These are phyloP conservation scores for Kryptopterus vitreolus DNA, from an alignment of 2,797 vertebrate species.

Conservation along the genomic window DNA sequence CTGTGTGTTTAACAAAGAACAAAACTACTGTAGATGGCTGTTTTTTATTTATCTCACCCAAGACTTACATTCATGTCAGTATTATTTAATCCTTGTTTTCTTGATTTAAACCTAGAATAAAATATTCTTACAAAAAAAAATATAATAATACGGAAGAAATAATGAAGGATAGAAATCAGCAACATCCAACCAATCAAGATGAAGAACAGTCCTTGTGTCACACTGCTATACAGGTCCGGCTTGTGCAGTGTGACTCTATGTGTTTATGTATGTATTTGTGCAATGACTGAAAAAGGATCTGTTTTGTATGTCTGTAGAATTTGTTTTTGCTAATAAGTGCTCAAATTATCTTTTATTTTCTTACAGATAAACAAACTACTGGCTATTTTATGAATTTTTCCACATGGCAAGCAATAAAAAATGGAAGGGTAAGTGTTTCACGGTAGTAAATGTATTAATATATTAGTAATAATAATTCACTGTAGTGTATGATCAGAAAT, in stretches of 20 bases:
- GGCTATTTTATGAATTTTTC: background rate
- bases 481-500: conserved; percentile 9
- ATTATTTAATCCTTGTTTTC: background rate
- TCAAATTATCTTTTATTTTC: background rate
- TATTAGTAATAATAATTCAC: background rate
- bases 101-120: conserved; percentile 11
- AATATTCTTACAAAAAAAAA: too few relatives aligned
- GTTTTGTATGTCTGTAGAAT: background rate
- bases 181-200: background rate
- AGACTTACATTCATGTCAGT: background rate
- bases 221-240: background rate
- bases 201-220: background rate
- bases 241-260: background rate
- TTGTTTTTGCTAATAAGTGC: background rate
- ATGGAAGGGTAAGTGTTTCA: background rate
- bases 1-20: background rate
- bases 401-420: background rate
- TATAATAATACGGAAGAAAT: too few relatives aligned
- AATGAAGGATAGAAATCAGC: background rate
- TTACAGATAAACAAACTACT: background rate
- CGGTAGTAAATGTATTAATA: background rate
- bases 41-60: background rate
- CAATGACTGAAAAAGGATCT: background rate
- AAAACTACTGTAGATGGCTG: background rate
- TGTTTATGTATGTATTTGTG: background rate